A percentile compares a stretch with the other conserved stretches of the same genome.
Conservation (phyloP, 2,888 invertebrate genomes). For the Biston betularia region DNA sequence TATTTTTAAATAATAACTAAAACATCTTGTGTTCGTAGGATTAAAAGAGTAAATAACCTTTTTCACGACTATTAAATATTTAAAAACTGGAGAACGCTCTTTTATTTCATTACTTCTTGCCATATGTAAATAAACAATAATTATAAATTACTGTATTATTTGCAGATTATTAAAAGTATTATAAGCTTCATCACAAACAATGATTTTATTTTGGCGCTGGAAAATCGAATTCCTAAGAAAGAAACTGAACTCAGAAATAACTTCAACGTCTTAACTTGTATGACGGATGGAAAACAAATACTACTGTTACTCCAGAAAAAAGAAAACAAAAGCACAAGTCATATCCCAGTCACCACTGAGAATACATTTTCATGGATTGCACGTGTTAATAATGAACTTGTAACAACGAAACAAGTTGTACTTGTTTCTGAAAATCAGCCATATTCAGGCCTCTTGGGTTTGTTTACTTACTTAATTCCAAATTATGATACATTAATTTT, state of each 20-base stretch:
- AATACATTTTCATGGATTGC: slow-evolving; percentile 6
- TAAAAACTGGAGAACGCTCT: too few relatives aligned
- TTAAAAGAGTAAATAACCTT: too few relatives aligned
- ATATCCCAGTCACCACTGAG: not conserved
- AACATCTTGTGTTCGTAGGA: too few relatives aligned
- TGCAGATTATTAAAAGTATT: not conserved
- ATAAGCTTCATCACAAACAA: not conserved
- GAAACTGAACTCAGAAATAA: slow-evolving; percentile 19
- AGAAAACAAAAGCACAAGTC: not conserved
- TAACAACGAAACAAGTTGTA: not conserved
- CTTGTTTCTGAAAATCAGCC: slow-evolving; percentile 11
- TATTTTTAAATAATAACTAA: too few relatives aligned
- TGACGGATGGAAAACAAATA: slow-evolving; percentile 29
- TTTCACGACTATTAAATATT: too few relatives aligned
- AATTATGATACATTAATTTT: slow-evolving; percentile 23
- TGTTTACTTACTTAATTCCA: not conserved
- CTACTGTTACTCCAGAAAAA: slow-evolving; percentile 19
- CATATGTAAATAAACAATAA: too few relatives aligned
- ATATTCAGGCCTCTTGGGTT: not conserved
- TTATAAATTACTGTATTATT: too few relatives aligned
- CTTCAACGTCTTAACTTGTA: slow-evolving; percentile 24
- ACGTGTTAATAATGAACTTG: slow-evolving; percentile 3
- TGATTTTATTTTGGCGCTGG: slow-evolving; percentile 6
- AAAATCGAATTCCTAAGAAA: slow-evolving; percentile 4
- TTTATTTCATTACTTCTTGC: too few relatives aligned